Evolutionary conservation across 2,888 invertebrate species (phyloP).

Genomic region (Drosophila austrosaltans): DNA sequence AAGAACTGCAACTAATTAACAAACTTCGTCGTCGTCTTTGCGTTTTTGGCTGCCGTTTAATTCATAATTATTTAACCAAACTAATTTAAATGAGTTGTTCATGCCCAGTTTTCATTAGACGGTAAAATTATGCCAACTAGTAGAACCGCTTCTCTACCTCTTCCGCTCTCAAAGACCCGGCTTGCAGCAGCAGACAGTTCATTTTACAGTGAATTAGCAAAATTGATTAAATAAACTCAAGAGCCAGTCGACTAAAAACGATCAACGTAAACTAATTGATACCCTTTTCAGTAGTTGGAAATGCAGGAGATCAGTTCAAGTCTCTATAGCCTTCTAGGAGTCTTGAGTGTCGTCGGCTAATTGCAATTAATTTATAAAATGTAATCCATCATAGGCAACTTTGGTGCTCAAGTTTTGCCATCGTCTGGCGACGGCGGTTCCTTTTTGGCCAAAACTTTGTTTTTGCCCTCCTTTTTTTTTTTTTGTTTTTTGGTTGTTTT

Average conservation of each 20-base stretch:
- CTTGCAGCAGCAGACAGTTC: constrained; percentile 42
- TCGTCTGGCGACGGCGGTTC: constrained; percentile 50
- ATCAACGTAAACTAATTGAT: constrained; percentile 3
- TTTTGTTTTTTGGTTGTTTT: background rate
- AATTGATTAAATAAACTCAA: constrained; percentile 6
- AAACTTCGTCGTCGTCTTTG: constrained; percentile 49
- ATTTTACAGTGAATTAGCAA: constrained; percentile 37
- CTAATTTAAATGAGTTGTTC: constrained; percentile 66
- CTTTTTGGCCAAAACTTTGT: constrained; percentile 60
- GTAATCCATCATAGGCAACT: constrained; percentile 69
- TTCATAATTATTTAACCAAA: constrained; percentile 68
- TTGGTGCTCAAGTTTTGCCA: constrained; percentile 31
- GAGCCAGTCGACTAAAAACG: background rate
- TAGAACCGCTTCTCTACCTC: constrained; percentile 5
- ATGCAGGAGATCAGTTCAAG: constrained; percentile 33
- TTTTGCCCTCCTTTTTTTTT: constrained; percentile 1
- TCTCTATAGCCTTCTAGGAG: constrained; percentile 19
- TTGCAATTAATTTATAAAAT: constrained; percentile 72
- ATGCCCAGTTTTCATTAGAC: constrained; percentile 67
- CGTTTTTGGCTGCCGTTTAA: constrained; percentile 49
- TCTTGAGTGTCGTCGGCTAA: constrained; percentile 53
- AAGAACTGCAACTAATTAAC: constrained; percentile 53
- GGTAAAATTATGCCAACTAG: constrained; percentile 39
- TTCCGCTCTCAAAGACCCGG: constrained; percentile 17
- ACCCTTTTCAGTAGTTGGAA: background rate